Conservation (phyloP, 2,888 invertebrate species). For the Torymus auratus region DNA sequence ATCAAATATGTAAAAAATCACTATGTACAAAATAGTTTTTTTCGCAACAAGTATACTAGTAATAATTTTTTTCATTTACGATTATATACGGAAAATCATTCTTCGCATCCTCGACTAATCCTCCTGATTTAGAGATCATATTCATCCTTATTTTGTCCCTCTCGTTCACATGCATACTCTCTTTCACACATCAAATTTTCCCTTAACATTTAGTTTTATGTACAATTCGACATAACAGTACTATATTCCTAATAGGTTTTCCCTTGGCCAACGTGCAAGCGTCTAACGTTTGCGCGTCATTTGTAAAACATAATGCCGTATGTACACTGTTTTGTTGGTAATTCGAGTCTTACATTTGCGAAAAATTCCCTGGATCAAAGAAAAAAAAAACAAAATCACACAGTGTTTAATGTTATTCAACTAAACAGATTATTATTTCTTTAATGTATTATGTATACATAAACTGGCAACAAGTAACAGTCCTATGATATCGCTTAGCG, state of each 20-base stretch:
- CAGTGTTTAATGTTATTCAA: conserved; percentile 65
- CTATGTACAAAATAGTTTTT: conserved; percentile 48
- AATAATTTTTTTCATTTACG: conserved; percentile 17
- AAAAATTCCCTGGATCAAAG: conserved; percentile 75
- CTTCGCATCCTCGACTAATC: conserved; percentile 46
- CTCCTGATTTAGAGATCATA: conserved; percentile 52
- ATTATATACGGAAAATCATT: conserved; percentile 31
- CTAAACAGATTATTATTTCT: conserved; percentile 64
- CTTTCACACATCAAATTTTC: conserved; percentile 20
- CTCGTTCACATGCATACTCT: not conserved
- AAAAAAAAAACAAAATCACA: conserved; percentile 70
- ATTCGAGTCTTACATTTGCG: conserved; percentile 71
- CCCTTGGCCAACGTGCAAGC: conserved; percentile 48
- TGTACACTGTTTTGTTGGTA: conserved; percentile 68
- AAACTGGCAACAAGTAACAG: conserved; percentile 77
- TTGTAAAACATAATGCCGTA: conserved; percentile 61
- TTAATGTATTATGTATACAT: conserved; percentile 66
- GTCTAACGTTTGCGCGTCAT: conserved; percentile 49
- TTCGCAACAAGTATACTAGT: conserved; percentile 33
- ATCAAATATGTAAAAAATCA: conserved; percentile 43
- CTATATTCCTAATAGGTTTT: conserved; percentile 57
- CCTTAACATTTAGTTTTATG: conserved; percentile 53
- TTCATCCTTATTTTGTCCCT: conserved; percentile 31
- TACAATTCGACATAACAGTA: conserved; percentile 58
- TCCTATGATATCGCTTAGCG: conserved; percentile 64